phyloP scores from a whole-genome alignment of 2,113 vertebrate genomes.

The Lophotis ruficrista region DNA sequence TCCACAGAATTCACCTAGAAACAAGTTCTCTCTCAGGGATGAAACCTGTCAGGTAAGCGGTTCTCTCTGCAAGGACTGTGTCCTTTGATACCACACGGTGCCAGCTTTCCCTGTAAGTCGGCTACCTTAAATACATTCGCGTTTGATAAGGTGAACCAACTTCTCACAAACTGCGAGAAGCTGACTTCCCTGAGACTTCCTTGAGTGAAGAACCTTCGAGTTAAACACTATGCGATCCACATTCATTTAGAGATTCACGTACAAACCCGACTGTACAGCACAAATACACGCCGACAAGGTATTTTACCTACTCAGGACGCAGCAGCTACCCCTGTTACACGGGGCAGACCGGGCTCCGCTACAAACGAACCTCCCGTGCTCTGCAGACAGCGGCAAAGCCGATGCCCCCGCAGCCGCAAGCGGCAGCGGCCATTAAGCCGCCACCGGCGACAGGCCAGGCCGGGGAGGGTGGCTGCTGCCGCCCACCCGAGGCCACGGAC shows the following conservation, averaged over 20 bases:
- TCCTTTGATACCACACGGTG: accelerated
- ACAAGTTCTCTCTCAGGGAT: neutral
- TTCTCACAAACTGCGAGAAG: neutral
- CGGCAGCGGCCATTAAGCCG: neutral
- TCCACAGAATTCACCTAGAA: neutral
- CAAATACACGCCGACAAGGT: accelerated
- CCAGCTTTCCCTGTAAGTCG: neutral
- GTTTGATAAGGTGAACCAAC: neutral
- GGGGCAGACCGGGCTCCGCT: accelerated
- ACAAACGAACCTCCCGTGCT: neutral
- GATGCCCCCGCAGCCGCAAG: neutral
- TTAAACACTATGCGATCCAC: accelerated
- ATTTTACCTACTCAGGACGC: neutral
- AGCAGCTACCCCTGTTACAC: neutral
- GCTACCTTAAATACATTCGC: accelerated
- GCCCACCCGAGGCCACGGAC: neutral
- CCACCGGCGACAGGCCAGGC: neutral
- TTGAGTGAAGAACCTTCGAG: accelerated
- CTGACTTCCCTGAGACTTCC: accelerated
- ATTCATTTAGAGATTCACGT: accelerated
- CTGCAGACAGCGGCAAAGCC: neutral
- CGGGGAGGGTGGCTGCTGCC: neutral
- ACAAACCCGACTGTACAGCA: accelerated
- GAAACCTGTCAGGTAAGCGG: neutral
- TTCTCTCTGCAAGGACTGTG: accelerated